phyloP scores from a whole-genome alignment of 2,888 invertebrate species.

The Cryptus armator region DNA sequence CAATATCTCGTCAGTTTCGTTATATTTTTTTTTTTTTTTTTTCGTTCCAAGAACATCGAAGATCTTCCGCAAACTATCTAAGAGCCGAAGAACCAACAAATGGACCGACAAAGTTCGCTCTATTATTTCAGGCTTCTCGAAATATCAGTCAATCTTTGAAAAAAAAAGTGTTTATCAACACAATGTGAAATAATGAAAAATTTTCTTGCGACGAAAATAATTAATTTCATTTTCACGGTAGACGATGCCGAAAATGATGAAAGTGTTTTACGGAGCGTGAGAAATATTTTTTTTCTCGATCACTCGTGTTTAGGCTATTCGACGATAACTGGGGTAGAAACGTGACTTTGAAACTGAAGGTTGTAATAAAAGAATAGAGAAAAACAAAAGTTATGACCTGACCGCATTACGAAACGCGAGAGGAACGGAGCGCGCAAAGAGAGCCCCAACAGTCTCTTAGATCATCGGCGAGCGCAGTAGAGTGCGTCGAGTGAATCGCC shows the following conservation, averaged over 20 bases:
- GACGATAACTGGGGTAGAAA: neutral
- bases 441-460: slow-evolving; percentile 36
- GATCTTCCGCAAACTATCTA: neutral
- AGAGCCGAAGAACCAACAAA: neutral
- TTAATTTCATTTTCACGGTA: too few relatives aligned
- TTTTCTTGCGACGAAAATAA: too few relatives aligned
- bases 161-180: too few relatives aligned
- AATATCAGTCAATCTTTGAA: too few relatives aligned
- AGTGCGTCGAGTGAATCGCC: slow-evolving; percentile 62
- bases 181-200: too few relatives aligned
- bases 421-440: slow-evolving; percentile 1
- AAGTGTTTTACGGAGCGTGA: too few relatives aligned
- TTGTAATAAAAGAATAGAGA: neutral
- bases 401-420: slow-evolving; percentile 56
- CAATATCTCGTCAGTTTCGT: neutral
- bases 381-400: slow-evolving; percentile 20
- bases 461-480: slow-evolving; percentile 43
- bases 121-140: too few relatives aligned
- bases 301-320: too few relatives aligned
- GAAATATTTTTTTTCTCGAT: too few relatives aligned
- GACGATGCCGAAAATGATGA: too few relatives aligned
- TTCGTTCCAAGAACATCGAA: neutral
- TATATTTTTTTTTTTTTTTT: neutral
- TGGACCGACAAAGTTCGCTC: neutral
- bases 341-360: slow-evolving; percentile 38